phyloP scores from a whole-genome alignment of 2,797 vertebrate species.

The Phrynocephalus forsythii region DNA sequence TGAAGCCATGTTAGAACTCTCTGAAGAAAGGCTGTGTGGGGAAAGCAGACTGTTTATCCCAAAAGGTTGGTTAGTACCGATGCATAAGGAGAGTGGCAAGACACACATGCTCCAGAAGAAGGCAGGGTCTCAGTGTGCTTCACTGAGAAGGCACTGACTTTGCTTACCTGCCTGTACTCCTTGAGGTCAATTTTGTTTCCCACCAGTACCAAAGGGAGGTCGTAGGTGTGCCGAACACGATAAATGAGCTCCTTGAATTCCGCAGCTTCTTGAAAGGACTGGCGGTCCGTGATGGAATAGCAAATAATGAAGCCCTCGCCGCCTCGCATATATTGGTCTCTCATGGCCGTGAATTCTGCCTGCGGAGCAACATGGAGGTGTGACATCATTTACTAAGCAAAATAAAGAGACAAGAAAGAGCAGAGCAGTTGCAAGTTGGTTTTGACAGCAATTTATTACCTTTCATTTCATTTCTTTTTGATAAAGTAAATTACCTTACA shows the following conservation, averaged over 20 bases:
- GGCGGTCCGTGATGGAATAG: conserved; percentile 78
- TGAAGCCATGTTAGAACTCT: not conserved
- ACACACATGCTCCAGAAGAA: not conserved
- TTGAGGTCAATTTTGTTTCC: conserved; percentile 81
- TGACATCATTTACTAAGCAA: conserved; percentile 24
- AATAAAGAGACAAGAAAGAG: conserved; percentile 32
- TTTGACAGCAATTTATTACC: not conserved
- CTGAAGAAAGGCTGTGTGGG: not conserved
- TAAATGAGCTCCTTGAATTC: conserved; percentile 83
- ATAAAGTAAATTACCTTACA: not conserved
- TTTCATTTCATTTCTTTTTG: not conserved
- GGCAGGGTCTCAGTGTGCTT: not conserved
- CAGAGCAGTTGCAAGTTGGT: not conserved
- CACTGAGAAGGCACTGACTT: not conserved
- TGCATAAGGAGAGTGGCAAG: not conserved
- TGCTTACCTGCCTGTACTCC: conserved; percentile 75
- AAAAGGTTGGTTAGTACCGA: not conserved
- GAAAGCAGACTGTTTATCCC: not conserved
- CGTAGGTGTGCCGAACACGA: conserved; percentile 76
- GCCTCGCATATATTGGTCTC: conserved; percentile 80
- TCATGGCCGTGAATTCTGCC: conserved; percentile 82
- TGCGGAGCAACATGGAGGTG: conserved; percentile 41
- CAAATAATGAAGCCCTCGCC: conserved; percentile 80
- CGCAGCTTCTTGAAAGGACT: conserved; percentile 78
- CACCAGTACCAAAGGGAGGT: conserved; percentile 78